These are phyloP conservation scores for Hydrozoanthus tunicans DNA, from an alignment of 64 coral and sea anemone species.

Conservation along the genomic window DNA sequence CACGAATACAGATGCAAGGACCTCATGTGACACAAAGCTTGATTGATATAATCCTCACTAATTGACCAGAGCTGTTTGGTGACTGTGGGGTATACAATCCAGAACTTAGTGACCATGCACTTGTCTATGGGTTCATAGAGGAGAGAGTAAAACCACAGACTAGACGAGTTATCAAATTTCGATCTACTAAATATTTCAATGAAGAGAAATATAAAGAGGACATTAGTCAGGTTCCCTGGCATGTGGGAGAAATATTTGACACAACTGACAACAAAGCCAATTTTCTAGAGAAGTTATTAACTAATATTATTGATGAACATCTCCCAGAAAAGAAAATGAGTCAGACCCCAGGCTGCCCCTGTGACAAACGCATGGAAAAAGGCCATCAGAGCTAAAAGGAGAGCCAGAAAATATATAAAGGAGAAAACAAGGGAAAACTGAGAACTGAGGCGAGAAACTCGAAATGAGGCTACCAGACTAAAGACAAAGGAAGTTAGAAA, in stretches of 20 bases:
- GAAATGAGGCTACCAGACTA: conserved; percentile 37
- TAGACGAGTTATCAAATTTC: conserved; percentile 34
- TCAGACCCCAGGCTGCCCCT: neutral
- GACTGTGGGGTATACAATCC: conserved; percentile 30
- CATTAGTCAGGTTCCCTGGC: conserved; percentile 36
- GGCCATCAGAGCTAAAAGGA: conserved; percentile 46
- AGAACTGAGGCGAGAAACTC: conserved; percentile 8
- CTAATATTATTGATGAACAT: conserved; percentile 41
- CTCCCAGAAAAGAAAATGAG: conserved; percentile 40
- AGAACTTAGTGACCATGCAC: conserved; percentile 48
- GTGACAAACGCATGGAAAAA: conserved; percentile 46
- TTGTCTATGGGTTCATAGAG: conserved; percentile 55
- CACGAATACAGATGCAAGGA: conserved; percentile 39
- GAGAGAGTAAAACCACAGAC: conserved; percentile 31
- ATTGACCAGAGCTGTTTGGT: conserved; percentile 45
- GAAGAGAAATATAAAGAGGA: neutral
- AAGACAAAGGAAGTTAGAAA: conserved; percentile 18
- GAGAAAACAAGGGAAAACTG: conserved; percentile 42
- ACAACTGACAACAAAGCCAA: conserved; percentile 29
- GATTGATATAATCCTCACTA: conserved; percentile 31
- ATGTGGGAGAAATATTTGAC: conserved; percentile 36
- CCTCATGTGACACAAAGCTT: conserved; percentile 15
- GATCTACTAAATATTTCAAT: conserved; percentile 8
- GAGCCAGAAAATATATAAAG: conserved; percentile 49
- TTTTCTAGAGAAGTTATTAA: conserved; percentile 21